phyloP scores from a whole-genome alignment of 1,140 invertebrate genomes.

The Gyrodactylus salaris region DNA sequence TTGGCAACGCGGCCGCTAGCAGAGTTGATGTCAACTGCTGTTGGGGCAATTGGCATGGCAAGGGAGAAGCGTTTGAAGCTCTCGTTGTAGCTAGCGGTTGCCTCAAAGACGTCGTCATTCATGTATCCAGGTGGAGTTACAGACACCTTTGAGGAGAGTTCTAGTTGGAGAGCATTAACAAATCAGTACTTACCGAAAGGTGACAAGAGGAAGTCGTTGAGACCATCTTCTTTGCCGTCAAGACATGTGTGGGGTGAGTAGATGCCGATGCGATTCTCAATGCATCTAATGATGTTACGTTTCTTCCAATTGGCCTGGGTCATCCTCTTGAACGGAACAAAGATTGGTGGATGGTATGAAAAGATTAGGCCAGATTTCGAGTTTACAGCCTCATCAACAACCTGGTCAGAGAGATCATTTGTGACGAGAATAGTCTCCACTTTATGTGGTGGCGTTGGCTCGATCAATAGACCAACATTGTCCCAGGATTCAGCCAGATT shows the following conservation, averaged over 20 bases:
- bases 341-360: slow-evolving; percentile 78
- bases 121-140: not conserved
- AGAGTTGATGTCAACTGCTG: not conserved
- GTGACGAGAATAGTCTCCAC: slow-evolving; percentile 35
- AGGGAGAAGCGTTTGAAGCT: not conserved
- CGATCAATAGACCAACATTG: slow-evolving; percentile 60
- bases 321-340: slow-evolving; percentile 41
- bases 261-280: slow-evolving; percentile 49
- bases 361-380: slow-evolving; percentile 38
- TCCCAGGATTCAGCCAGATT: slow-evolving; percentile 52
- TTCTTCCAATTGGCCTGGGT: slow-evolving; percentile 36
- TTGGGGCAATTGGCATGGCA: not conserved
- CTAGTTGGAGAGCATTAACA: slow-evolving; percentile 17
- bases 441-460: slow-evolving; percentile 28
- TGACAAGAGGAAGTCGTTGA: slow-evolving; percentile 58
- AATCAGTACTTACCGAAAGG: too few relatives aligned
- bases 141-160: not conserved
- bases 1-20: not conserved
- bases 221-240: slow-evolving; percentile 42
- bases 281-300: slow-evolving; percentile 36
- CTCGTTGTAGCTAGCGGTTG: not conserved
- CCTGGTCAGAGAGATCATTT: slow-evolving; percentile 41
- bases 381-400: slow-evolving; percentile 43
- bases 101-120: not conserved
- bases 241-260: slow-evolving; percentile 69